Evolutionary conservation across 2,888 invertebrate genomes (phyloP), one percentile per base, ranked within the genome.

Genomic region (Drosophila macrospina): DNA sequence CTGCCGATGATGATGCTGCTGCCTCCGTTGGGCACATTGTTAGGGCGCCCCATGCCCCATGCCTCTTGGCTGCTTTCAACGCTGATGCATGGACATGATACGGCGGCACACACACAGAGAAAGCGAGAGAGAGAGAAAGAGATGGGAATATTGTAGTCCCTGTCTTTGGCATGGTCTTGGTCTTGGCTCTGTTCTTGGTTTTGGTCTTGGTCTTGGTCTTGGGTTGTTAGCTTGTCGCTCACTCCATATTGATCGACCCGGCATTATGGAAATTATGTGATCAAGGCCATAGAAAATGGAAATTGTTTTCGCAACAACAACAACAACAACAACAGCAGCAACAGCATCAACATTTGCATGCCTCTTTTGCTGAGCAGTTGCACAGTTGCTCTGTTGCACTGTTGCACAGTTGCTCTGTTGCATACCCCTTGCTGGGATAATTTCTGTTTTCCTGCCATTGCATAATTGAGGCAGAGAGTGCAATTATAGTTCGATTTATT

Each of bases 251-350:
- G 85, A 88, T 85, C 88, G 83, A 72, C 71, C 69, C 69, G 79
- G 84, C 80, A 85, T 85, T 85, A 85, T 85, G 79, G 75, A 84
- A 84, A 83, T 87, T 84, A 87, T 90, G 88, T 84, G 90, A 90
- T 89, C 89, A 90, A 90, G 90, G 90, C 90, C 90, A 87, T 89
- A 83, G 80, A 87, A 89, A 90, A 89, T 90, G 83, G 84, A 89
- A 89, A 88, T 86, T 88, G 74, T 83, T 85, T 86, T 68, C 55
- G 36, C 26, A 47, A 39, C 45, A 59, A 20, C 61, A 64, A 42
- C 70, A 44, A 42, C 42, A 61, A 37, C 60, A 63, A 45, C 68
- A 52, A 47, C 15, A 16, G 15, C 48, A 28, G n/a, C 15, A 11
- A 16, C 39, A 13, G 30, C 28, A 37, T 11, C 45, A 30, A 47